These are phyloP conservation scores for Agrochola lychnidis DNA, from an alignment of 2,888 invertebrate genomes.

Conservation along the genomic window DNA sequence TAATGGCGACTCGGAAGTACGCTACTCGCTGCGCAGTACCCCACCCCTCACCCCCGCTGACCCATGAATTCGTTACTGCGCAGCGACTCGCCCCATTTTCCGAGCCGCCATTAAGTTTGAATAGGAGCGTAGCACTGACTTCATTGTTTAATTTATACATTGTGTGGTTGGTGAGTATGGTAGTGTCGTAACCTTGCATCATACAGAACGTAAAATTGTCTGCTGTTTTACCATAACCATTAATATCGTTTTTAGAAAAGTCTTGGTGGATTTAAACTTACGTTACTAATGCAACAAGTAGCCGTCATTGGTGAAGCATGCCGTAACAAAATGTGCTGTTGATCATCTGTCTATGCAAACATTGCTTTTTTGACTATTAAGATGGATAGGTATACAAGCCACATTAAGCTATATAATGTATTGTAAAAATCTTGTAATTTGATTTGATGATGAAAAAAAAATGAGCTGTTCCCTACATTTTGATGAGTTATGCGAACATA, in stretches of 20 bases:
- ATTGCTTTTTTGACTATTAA: conserved; percentile 19
- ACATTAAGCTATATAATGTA: neutral
- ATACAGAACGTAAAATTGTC: conserved; percentile 4
- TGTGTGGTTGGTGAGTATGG: conserved; percentile 66
- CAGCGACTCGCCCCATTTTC: no score
- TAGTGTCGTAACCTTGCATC: conserved; percentile 56
- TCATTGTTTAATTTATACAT: conserved; percentile 40
- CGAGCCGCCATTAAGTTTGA: no score
- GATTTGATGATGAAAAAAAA: neutral
- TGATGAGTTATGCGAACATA: no score
- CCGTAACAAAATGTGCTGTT: conserved; percentile 29
- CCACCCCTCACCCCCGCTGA: no score
- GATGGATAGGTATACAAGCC: neutral
- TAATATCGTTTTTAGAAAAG: conserved; percentile 22
- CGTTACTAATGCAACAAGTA: conserved; percentile 45
- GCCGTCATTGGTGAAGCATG: conserved; percentile 49
- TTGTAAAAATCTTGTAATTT: neutral
- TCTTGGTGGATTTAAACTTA: conserved; percentile 40
- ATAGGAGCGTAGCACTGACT: conserved; percentile 11
- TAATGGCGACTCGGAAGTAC: no score
- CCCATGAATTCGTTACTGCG: no score
- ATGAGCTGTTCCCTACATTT: no score
- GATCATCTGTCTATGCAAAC: conserved; percentile 18
- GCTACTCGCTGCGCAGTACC: no score
- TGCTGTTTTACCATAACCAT: conserved; percentile 29